Evolutionary conservation across 2,113 vertebrate genomes (phyloP).

Genomic region (Acanthisitta chloris): DNA sequence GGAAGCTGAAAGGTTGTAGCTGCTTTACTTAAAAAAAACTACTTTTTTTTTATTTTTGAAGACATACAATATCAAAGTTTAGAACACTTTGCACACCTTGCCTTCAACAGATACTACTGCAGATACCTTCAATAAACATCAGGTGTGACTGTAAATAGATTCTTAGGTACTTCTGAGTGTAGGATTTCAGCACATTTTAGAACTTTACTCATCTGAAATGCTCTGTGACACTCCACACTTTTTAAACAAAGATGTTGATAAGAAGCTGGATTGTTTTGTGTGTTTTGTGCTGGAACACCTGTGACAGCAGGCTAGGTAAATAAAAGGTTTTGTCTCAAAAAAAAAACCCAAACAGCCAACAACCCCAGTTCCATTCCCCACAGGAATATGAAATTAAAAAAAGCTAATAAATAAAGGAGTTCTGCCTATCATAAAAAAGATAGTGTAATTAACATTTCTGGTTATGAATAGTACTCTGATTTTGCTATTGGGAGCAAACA

Average conservation of each 20-base stretch:
- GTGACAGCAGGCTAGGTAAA: not conserved
- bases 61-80: not conserved
- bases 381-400: not conserved
- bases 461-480: not conserved
- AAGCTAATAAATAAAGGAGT: not conserved
- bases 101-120: not conserved
- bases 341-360: fast-evolving
- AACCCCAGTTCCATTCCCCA: not conserved
- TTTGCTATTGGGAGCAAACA: not conserved
- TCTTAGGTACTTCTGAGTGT: not conserved
- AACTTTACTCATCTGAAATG: not conserved
- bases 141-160: not conserved
- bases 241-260: not conserved
- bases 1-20: not conserved
- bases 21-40: not conserved
- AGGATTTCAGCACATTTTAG: not conserved
- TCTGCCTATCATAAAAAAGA: not conserved
- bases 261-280: not conserved
- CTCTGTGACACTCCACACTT: not conserved
- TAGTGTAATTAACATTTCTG: not conserved
- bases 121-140: not conserved
- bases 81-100: not conserved
- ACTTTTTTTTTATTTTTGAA: not conserved
- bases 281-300: not conserved
- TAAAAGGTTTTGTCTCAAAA: not conserved